These are phyloP conservation scores for Calcarius lapponicus DNA, from an alignment of 2,797 vertebrate genomes.

Conservation along the genomic window DNA sequence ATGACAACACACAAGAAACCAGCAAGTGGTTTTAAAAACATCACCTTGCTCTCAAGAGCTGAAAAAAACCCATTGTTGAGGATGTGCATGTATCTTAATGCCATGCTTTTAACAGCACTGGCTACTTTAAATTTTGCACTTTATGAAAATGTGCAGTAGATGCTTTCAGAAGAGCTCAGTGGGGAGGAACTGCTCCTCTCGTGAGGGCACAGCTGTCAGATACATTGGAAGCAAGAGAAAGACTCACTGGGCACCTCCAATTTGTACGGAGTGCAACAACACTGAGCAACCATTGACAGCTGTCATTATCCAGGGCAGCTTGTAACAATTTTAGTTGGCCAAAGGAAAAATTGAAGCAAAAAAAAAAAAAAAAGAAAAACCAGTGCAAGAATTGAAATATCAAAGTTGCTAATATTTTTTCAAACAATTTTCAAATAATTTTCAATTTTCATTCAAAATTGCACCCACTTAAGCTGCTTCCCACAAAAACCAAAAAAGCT, in stretches of 20 bases:
- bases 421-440: not conserved
- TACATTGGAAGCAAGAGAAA: not conserved
- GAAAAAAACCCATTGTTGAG: not conserved
- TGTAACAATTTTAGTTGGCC: fast-evolving
- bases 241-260: not conserved
- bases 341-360: not conserved
- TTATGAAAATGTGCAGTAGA: not conserved
- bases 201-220: not conserved
- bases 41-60: not conserved
- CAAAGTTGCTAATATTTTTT: not conserved
- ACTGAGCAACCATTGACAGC: not conserved
- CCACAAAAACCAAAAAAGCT: not conserved
- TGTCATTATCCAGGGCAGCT: not conserved
- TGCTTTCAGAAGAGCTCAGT: not conserved
- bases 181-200: not conserved
- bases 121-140: not conserved
- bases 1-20: not conserved
- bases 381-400: not conserved
- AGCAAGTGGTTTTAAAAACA: not conserved
- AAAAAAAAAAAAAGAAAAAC: not conserved
- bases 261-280: not conserved
- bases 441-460: not conserved
- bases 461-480: not conserved
- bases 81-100: not conserved
- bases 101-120: not conserved